phyloP scores from a whole-genome alignment of 2,797 vertebrate species.

The Notoglanidium macrostoma region DNA sequence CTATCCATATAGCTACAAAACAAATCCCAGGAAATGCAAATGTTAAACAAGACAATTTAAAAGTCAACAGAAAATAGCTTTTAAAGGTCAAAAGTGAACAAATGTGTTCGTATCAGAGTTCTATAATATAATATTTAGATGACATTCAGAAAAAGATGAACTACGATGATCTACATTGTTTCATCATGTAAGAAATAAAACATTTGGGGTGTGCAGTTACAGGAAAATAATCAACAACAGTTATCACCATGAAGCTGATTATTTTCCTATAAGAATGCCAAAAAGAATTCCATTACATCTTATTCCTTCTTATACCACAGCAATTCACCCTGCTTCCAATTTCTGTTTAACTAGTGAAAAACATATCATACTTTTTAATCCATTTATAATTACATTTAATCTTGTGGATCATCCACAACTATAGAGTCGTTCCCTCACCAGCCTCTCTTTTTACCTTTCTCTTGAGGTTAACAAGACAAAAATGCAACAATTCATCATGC shows the following conservation, averaged over 20 bases:
- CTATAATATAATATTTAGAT: not conserved
- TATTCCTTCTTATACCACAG: not conserved
- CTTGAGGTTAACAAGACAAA: not conserved
- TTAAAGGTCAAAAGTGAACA: not conserved
- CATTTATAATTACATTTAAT: no score
- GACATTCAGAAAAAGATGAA: not conserved
- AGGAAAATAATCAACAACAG: not conserved
- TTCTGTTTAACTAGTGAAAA: not conserved
- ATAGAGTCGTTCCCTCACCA: no score
- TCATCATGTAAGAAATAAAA: not conserved
- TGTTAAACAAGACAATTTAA: no score
- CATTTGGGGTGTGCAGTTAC: not conserved
- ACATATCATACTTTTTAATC: no score
- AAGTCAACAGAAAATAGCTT: no score
- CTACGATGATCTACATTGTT: not conserved
- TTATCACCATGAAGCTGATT: not conserved
- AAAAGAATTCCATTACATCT: not conserved
- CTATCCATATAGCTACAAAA: not conserved
- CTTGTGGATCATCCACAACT: no score
- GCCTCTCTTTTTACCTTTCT: not conserved
- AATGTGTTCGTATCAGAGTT: not conserved
- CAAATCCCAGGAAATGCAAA: not conserved
- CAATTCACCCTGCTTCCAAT: not conserved
- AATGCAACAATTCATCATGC: not conserved
- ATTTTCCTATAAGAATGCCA: not conserved